Conservation (phyloP, 2,888 invertebrate species). For the Apodemia mormo region DNA sequence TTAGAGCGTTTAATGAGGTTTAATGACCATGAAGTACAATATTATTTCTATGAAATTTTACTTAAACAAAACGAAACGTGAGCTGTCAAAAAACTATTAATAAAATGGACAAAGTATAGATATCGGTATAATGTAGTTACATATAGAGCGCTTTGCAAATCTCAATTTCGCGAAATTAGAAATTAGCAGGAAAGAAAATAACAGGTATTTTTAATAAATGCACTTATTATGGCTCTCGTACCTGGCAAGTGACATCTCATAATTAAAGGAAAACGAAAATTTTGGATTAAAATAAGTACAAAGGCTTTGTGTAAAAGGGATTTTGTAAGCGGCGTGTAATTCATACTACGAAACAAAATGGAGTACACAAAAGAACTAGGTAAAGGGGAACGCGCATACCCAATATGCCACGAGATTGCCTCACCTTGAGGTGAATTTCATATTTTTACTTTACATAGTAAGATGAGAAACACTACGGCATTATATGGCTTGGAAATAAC, state of each 20-base stretch:
- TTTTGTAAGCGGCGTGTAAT: not conserved
- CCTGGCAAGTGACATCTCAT: conserved; percentile 1
- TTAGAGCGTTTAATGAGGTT: too few relatives aligned
- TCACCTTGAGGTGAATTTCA: conserved; percentile 13
- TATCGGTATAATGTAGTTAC: too few relatives aligned
- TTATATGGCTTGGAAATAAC: not conserved
- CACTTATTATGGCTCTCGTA: not conserved
- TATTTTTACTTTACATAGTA: conserved; percentile 13
- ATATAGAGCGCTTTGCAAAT: too few relatives aligned
- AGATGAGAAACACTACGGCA: not conserved
- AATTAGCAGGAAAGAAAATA: too few relatives aligned
- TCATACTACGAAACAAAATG: conserved; percentile 7
- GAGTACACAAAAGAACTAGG: conserved; percentile 11
- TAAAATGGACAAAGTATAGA: too few relatives aligned
- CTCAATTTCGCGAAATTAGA: too few relatives aligned
- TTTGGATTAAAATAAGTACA: conserved; percentile 9
- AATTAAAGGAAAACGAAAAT: conserved; percentile 9
- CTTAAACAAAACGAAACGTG: too few relatives aligned
- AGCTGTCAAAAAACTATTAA: too few relatives aligned
- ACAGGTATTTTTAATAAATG: not conserved
- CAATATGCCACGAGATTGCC: not conserved
- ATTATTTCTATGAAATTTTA: too few relatives aligned
- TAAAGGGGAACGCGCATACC: not conserved
- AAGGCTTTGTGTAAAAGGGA: conserved; percentile 13
- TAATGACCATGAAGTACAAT: too few relatives aligned